phyloP scores from a whole-genome alignment of 2,113 vertebrate genomes.

The Mesembrinibis cayennensis region DNA sequence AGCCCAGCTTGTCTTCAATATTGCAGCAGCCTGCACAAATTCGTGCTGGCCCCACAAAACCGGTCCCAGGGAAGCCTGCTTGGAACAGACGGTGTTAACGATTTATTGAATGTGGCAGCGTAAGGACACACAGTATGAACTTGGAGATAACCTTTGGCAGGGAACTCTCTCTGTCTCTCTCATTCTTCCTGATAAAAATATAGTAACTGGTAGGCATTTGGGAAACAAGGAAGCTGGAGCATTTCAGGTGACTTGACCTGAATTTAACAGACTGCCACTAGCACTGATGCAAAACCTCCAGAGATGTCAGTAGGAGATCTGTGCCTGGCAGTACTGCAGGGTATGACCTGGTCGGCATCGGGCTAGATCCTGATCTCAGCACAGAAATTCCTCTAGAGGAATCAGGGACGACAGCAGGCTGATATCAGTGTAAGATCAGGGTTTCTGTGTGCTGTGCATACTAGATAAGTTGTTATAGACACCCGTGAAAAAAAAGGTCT shows the following conservation, averaged over 20 bases:
- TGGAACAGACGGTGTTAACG: background rate
- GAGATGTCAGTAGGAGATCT: background rate
- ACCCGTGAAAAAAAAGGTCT: background rate
- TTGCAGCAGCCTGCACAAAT: slow-evolving; percentile 5
- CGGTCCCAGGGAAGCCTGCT: background rate
- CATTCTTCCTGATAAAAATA: slow-evolving; percentile 55
- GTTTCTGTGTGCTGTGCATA: slow-evolving; percentile 43
- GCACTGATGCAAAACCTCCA: background rate
- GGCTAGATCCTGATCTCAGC: background rate
- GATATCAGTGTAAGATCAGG: background rate
- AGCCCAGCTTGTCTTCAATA: background rate
- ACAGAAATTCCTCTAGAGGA: slow-evolving; percentile 19
- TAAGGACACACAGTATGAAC: slow-evolving; percentile 43
- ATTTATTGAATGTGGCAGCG: slow-evolving; percentile 1
- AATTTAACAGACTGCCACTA: slow-evolving; percentile 2
- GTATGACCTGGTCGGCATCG: background rate
- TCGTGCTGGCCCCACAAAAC: background rate
- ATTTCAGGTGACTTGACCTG: slow-evolving; percentile 66
- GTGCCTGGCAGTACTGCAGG: background rate
- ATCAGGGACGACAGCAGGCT: background rate
- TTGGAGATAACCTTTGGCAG: slow-evolving; percentile 64
- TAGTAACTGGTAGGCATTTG: slow-evolving; percentile 52
- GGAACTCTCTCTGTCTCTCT: slow-evolving; percentile 38
- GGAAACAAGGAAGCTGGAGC: slow-evolving; percentile 40
- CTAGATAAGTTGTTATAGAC: slow-evolving; percentile 47